Base-by-base conservation (phyloP, 2,888 invertebrate genomes). In the Lacanobia oleracea region DNA sequence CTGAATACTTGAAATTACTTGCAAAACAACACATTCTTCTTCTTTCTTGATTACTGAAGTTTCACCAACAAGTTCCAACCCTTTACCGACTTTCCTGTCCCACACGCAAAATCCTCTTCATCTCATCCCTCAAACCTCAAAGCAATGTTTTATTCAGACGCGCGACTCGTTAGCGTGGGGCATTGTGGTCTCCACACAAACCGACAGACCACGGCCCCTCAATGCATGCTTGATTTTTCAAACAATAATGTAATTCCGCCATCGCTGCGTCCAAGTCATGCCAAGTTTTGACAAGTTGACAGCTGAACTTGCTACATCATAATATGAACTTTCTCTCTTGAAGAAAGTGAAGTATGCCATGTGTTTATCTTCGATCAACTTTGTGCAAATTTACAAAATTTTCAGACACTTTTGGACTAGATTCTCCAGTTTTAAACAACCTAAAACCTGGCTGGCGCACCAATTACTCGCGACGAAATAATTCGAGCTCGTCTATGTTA, bases 151-250 rank as follows among this genome's bases (percentile, higher is more conserved):
- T 95, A 95, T 95, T 95, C 95, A 95, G 94, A 87, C 92, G 87
- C 88, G 92, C 90, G 90, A 92, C 95, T 95, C 95, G 95, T 95
- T 94, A 95, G 94, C 89, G 91, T 90, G 89, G 90, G 87, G 93
- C 92, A 94, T 94, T 95, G 94, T 95, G 94, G 93, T 87, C 92
- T 91, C 94, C 93, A 94, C 93, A 94, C 94, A 94, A 94, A 94
- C 93, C 91, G 86, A 85, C 90, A 89, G 87, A 88, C 89, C 90
- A 57, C 75, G 89, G 87, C 90, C 90, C 84, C 88, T 91, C 91
- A 90, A 91, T 91, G 91, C 90, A 90, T 88, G 85, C 88, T 82
- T 90, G 91, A 92, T 92, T 93, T 91, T 92, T 91, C 85, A 86
- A n/a, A 85, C 82, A 84, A 88, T 86, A 86, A 86, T 77, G 66